Conservation (phyloP, 2,113 vertebrate genomes). For the Zosterops borbonicus region DNA sequence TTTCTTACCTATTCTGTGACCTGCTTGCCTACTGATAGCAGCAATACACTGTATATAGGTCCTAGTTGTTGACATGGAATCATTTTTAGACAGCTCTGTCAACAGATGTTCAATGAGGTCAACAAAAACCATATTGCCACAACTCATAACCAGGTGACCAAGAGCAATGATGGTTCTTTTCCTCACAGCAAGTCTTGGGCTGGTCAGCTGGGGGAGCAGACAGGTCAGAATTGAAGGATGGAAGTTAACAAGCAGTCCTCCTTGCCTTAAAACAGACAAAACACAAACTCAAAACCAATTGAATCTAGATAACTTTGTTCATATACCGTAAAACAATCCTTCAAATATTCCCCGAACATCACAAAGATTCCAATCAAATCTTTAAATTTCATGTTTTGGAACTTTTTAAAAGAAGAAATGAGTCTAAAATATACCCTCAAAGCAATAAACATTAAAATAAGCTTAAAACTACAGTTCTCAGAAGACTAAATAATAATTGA, state of each 20-base stretch:
- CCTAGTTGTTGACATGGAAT: slow-evolving; percentile 98
- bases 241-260: slow-evolving; percentile 97
- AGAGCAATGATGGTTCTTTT: slow-evolving; percentile 99
- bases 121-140: slow-evolving; percentile 97
- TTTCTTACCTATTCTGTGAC: slow-evolving; percentile 94
- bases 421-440: background rate
- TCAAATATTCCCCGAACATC: background rate
- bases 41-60: slow-evolving; percentile 99
- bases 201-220: slow-evolving; percentile 97
- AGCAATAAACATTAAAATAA: background rate
- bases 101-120: slow-evolving; percentile 98
- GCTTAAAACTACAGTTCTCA: background rate
- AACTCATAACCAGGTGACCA: slow-evolving; percentile 98
- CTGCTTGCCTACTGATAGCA: slow-evolving; percentile 98
- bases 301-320: slow-evolving; percentile 37
- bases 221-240: slow-evolving; percentile 99
- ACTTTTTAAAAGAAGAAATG: background rate
- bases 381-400: background rate
- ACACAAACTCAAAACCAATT: slow-evolving; percentile 68
- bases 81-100: slow-evolving; percentile 93
- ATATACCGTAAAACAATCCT: slow-evolving; percentile 5
- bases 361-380: background rate
- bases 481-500: background rate
- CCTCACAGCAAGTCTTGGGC: slow-evolving; percentile 94
- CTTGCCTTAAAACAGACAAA: slow-evolving; percentile 87